Base-by-base conservation (phyloP, 2,888 invertebrate genomes). In the Ethmia dodecea region DNA sequence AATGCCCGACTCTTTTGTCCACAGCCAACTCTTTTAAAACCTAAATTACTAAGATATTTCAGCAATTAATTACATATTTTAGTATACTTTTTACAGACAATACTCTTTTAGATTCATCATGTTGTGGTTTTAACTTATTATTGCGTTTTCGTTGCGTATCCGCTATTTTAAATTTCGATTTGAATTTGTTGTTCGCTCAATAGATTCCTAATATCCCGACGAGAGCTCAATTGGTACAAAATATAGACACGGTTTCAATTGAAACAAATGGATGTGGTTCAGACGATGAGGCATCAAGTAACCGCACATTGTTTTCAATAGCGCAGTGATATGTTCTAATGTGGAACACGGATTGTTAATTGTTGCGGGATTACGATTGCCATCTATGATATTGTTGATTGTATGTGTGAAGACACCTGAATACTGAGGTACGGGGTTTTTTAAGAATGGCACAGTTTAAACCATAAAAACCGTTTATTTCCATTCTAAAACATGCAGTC, bases 71-170 rank as follows among this genome's bases (percentile, higher is more conserved):
- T 52, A 60, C 47, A 64, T 46, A 44, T 48, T 54, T 69, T 63
- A 67, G 55, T 71, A 72, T 65, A 70, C 60, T 67, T 76, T 75
- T 64, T 70, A 74, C 68, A 72, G 64, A 67, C 60, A 51, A 53
- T 56, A 63, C 69, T 72, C 62, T 63, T 52, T 50, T 45, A 53
- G 61, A 55, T 52, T 57, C 47, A 50, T 40, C 40, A 31, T 10
- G 24, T 42, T 35, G 30, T 30, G 8, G 22, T 24, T 33, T 38
- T 29, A 25, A 35, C 30, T 29, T 33, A 28, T 20, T 35, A 24
- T 27, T 39, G 18, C 35, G 24, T 28, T 26, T 34, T 30, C 32
- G 33, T 10, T 22, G 8, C 22, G 22, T 22, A 22, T 22, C 22
- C 22, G n/a, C n/a, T n/a, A n/a, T n/a, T n/a, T n/a, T n/a, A n/a